Base-by-base conservation (phyloP, 2,888 invertebrate species). In the Ischnus inquisitorius region DNA sequence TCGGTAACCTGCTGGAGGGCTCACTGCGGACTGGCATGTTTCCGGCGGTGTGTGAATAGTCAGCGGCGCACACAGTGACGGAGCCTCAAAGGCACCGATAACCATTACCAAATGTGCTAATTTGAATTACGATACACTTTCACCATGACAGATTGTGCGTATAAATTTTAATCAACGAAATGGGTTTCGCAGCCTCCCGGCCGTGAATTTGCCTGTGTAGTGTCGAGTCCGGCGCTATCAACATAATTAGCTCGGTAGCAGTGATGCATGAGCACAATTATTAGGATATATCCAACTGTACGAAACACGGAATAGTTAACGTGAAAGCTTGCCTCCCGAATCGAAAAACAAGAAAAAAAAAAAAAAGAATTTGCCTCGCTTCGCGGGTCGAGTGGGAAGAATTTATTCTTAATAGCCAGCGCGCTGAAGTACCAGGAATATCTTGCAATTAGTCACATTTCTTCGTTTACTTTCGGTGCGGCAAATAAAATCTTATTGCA, bases 91-190 rank as follows among this genome's bases (percentile, higher is more conserved):
- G 79, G 69, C 64, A 81, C 81, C 75, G 81, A 84, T 84, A 84
- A 60, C 81, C 77, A 84, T 87, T 79, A 87, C 85, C 79, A 85
- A 85, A 86, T 84, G 87, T 86, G 87, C 87, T 89, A 90, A 90
- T 90, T 90, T 90, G 88, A 90, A 88, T 90, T 90, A 90, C 87
- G 85, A 86, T 84, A 81, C 82, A 82, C 83, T 86, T 85, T 86
- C 85, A 72, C 76, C 69, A 79, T 83, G 87, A 85, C 85, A 83
- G 85, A 88, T 87, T 86, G 84, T 80, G 84, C 86, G 87, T 88
- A 90, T 90, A 90, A 91, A 91, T 91, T 90, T 89, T 88, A 91
- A 91, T 91, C 87, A 89, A 88, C 87, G 89, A 87, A 90, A 90
- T 87, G 88, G 89, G 84, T 86, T 79, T 81, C 84, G 87, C 81